Conservation (phyloP, 2,888 invertebrate genomes). For the Aphodius granarius region DNA sequence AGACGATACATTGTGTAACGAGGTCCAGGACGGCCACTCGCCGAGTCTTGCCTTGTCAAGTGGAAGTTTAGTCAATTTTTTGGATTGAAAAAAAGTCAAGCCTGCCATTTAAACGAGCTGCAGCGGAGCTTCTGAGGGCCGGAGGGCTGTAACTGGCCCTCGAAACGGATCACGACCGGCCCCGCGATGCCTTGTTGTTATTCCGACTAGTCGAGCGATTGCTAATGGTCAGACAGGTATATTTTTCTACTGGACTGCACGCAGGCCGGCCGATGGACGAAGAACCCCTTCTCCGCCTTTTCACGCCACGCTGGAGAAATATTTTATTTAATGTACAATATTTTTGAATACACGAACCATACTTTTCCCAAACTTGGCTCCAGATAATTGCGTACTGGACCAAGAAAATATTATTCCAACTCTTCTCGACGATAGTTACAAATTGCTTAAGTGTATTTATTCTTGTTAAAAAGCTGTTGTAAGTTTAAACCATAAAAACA, state of each 20-base stretch:
- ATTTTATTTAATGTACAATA: not conserved
- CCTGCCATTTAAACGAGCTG: slow-evolving; percentile 48
- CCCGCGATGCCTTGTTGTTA: slow-evolving; percentile 45
- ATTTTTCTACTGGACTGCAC: slow-evolving; percentile 13
- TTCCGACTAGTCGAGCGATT: slow-evolving; percentile 48
- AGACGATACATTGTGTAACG: slow-evolving; percentile 39
- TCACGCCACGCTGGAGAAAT: not conserved
- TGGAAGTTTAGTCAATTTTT: slow-evolving; percentile 51
- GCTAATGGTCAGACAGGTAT: slow-evolving; percentile 44
- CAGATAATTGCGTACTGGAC: not conserved
- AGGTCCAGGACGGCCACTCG: slow-evolving; percentile 38
- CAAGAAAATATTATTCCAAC: too few relatives aligned
- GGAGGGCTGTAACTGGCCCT: slow-evolving; percentile 39
- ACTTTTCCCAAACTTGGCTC: not conserved
- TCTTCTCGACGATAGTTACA: too few relatives aligned
- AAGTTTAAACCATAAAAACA: too few relatives aligned
- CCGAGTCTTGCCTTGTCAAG: slow-evolving; percentile 48
- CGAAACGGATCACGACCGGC: slow-evolving; percentile 27
- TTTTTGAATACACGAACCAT: not conserved
- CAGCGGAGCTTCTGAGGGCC: slow-evolving; percentile 20
- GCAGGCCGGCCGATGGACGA: not conserved
- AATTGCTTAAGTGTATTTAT: too few relatives aligned
- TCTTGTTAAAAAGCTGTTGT: too few relatives aligned
- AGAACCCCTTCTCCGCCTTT: not conserved
- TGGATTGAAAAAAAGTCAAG: slow-evolving; percentile 31